These are phyloP conservation scores for Papilio gigon DNA, from an alignment of 2,888 invertebrate species.

Conservation along the genomic window DNA sequence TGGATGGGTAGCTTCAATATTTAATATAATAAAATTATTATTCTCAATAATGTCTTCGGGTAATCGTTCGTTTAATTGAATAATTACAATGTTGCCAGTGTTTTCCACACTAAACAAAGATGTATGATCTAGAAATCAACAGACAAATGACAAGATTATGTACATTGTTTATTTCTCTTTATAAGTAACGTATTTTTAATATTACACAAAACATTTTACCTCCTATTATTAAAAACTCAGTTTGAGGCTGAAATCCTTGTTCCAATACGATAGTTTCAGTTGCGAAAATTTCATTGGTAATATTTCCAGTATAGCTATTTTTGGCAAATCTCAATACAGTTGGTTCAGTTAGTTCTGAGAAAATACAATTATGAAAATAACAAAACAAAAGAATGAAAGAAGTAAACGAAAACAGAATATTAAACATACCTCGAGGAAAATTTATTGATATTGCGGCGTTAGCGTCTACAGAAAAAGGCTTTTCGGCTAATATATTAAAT, in stretches of 20 bases:
- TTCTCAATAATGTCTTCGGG: conserved; percentile 42
- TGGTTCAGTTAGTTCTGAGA: conserved; percentile 61
- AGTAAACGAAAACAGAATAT: not conserved
- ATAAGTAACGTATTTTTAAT: conserved; percentile 45
- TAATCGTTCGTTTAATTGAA: conserved; percentile 50
- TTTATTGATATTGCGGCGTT: conserved; percentile 59
- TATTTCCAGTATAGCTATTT: conserved; percentile 57
- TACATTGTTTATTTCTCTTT: conserved; percentile 4
- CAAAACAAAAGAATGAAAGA: not conserved
- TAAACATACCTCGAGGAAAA: conserved; percentile 61
- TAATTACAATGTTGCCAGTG: conserved; percentile 46
- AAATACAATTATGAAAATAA: not conserved
- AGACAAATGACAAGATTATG: not conserved
- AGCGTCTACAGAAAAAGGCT: conserved; percentile 66
- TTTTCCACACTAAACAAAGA: conserved; percentile 51
- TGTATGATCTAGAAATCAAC: conserved; percentile 54
- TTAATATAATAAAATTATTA: conserved; percentile 58
- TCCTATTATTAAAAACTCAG: conserved; percentile 56
- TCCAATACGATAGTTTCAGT: conserved; percentile 56
- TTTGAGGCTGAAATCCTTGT: conserved; percentile 54
- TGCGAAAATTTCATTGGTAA: conserved; percentile 51
- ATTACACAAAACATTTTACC: conserved; percentile 53
- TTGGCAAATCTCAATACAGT: conserved; percentile 58
- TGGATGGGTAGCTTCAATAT: conserved; percentile 56
- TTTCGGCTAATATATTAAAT: conserved; percentile 63